These are phyloP conservation scores for Drosophila ambigua DNA, from an alignment of 1,140 invertebrate genomes.

Conservation along the genomic window DNA sequence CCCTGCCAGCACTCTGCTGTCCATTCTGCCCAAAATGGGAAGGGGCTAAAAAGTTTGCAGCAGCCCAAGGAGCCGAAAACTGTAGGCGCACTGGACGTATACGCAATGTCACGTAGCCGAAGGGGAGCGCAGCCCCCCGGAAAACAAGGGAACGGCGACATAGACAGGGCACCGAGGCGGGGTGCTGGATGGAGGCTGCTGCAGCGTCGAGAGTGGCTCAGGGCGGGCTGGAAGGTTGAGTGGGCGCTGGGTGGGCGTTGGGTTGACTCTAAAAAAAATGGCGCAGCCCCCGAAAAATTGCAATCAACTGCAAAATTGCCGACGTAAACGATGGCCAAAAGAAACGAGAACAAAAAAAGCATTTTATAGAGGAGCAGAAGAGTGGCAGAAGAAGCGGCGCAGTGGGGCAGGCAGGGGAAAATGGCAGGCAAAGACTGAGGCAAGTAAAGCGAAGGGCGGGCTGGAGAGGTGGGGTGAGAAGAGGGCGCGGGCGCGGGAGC, in stretches of 20 bases:
- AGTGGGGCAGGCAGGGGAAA: not conserved
- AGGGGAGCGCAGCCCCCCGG: constrained; percentile 8
- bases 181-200: not conserved
- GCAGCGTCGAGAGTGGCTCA: not conserved
- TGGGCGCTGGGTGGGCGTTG: too few species aligned
- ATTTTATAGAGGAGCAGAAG: constrained; percentile 29
- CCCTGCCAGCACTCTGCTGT: not conserved
- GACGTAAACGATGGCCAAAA: constrained; percentile 77
- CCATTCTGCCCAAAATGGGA: too few species aligned
- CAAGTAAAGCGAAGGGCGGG: constrained; percentile 4
- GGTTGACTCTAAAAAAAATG: constrained; percentile 41
- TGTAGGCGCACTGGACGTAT: constrained; percentile 73
- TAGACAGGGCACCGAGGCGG: not conserved
- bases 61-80: constrained; percentile 21
- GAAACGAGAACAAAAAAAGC: constrained; percentile 30
- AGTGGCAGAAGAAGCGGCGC: not conserved
- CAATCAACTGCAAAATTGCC: constrained; percentile 83
- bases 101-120: constrained; percentile 69
- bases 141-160: not conserved
- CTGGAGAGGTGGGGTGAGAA: not conserved
- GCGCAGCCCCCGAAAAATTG: constrained; percentile 79
- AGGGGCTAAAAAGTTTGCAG: not conserved
- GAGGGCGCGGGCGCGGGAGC: not conserved
- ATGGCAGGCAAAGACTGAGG: constrained; percentile 23
- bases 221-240: too few species aligned